These are phyloP conservation scores for Orthosia gothica DNA, from an alignment of 2,888 invertebrate species.

Conservation along the genomic window DNA sequence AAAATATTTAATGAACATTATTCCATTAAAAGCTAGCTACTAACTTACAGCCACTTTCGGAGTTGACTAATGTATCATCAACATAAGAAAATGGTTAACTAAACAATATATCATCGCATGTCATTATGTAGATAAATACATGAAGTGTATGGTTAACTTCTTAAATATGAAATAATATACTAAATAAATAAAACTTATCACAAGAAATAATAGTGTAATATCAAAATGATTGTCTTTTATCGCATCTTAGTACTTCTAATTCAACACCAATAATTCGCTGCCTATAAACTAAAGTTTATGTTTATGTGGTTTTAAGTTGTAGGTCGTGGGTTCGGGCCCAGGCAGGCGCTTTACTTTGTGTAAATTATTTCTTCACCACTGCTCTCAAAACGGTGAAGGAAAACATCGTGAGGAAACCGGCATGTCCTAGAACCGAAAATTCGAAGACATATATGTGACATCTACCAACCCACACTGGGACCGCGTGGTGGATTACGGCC, in stretches of 20 bases:
- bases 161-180: slow-evolving; percentile 11
- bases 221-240: slow-evolving; percentile 33
- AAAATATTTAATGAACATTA: slow-evolving; percentile 6
- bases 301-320: too few species aligned
- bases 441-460: too few species aligned
- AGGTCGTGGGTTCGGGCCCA: too few species aligned
- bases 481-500: too few species aligned
- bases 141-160: slow-evolving; percentile 12
- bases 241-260: slow-evolving; percentile 21
- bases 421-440: too few species aligned
- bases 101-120: background rate
- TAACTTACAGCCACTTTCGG: background rate
- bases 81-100: background rate
- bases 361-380: too few species aligned
- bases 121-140: slow-evolving; percentile 5
- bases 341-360: too few species aligned
- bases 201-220: slow-evolving; percentile 38
- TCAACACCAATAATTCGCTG: slow-evolving; percentile 18
- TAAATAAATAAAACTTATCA: slow-evolving; percentile 41
- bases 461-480: too few species aligned
- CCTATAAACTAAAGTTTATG: too few species aligned
- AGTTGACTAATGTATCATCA: background rate
- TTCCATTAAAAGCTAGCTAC: slow-evolving; percentile 3
- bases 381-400: too few species aligned
- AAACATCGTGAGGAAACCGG: too few species aligned